Conservation (phyloP, 2,888 invertebrate genomes). For the Drosophila eohydei region DNA sequence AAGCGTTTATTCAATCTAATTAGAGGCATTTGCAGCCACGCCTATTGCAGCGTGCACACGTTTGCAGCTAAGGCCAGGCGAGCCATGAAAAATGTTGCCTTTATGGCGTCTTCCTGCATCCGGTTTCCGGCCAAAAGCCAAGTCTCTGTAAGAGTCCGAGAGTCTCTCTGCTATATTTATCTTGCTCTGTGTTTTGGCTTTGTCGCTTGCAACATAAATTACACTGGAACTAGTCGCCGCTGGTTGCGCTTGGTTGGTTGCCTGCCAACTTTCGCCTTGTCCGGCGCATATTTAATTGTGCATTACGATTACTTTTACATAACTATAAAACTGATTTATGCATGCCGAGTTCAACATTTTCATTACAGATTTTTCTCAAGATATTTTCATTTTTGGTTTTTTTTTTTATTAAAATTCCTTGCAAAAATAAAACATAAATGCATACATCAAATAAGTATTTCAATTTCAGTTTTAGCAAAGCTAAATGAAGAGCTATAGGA, state of each 20-base stretch:
- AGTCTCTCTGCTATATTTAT: not conserved
- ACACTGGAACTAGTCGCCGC: slow-evolving; percentile 10
- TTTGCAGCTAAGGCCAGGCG: slow-evolving; percentile 33
- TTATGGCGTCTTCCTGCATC: slow-evolving; percentile 58
- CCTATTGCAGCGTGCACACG: slow-evolving; percentile 46
- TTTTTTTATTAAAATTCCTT: slow-evolving; percentile 39
- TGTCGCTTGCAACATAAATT: slow-evolving; percentile 44
- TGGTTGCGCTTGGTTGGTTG: slow-evolving; percentile 11
- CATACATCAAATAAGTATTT: slow-evolving; percentile 49
- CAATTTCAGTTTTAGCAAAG: slow-evolving; percentile 27
- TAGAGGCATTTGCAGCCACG: slow-evolving; percentile 39
- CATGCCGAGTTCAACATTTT: slow-evolving; percentile 16
- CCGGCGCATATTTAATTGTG: slow-evolving; percentile 52
- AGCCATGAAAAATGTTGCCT: slow-evolving; percentile 54
- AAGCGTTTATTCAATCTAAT: slow-evolving; percentile 42
- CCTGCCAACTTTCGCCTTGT: slow-evolving; percentile 24
- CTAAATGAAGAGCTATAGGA: not conserved
- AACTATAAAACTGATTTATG: slow-evolving; percentile 38
- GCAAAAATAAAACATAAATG: slow-evolving; percentile 26
- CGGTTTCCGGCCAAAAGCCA: slow-evolving; percentile 38
- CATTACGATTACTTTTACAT: slow-evolving; percentile 44
- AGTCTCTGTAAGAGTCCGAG: not conserved
- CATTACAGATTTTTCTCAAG: not conserved
- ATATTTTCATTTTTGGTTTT: not conserved
- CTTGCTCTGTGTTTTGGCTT: slow-evolving; percentile 33